These are phyloP conservation scores for Pavo muticus DNA, from an alignment of 2,113 vertebrate genomes.

Conservation along the genomic window DNA sequence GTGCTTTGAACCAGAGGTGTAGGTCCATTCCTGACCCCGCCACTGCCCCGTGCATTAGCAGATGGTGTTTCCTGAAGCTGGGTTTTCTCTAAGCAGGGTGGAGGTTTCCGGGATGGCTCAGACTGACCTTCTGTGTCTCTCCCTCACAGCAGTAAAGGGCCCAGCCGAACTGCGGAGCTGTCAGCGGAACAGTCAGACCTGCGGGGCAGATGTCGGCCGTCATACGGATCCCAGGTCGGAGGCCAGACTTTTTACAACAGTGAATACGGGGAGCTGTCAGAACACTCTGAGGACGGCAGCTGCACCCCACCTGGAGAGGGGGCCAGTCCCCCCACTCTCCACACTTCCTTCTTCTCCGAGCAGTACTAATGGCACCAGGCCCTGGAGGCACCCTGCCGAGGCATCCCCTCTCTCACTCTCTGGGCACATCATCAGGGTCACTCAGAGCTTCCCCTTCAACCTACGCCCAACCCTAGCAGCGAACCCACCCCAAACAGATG, in stretches of 20 bases:
- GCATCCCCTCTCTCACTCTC: not conserved
- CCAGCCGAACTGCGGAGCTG: conserved; percentile 78
- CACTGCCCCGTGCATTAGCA: not conserved
- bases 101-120: not conserved
- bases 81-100: not conserved
- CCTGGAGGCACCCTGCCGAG: not conserved
- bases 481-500: not conserved
- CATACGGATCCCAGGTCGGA: conserved; percentile 80
- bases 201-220: conserved; percentile 72
- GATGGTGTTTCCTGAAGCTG: not conserved
- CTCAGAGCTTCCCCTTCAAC: conserved; percentile 43
- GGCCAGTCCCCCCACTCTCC: conserved; percentile 59
- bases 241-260: conserved; percentile 98
- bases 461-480: not conserved
- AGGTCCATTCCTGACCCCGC: not conserved
- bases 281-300: conserved; percentile 74
- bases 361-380: conserved; percentile 46
- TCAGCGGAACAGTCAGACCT: conserved; percentile 70
- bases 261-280: conserved; percentile 91
- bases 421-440: not conserved
- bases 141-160: conserved; percentile 77
- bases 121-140: conserved; percentile 31
- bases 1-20: not conserved
- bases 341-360: conserved; percentile 71
- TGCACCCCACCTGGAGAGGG: conserved; percentile 58